Percentiles rank a stretch among this genome's conserved stretches.
phyloP scores from a whole-genome alignment of 2,888 invertebrate genomes.

The Plebejus melissa region DNA sequence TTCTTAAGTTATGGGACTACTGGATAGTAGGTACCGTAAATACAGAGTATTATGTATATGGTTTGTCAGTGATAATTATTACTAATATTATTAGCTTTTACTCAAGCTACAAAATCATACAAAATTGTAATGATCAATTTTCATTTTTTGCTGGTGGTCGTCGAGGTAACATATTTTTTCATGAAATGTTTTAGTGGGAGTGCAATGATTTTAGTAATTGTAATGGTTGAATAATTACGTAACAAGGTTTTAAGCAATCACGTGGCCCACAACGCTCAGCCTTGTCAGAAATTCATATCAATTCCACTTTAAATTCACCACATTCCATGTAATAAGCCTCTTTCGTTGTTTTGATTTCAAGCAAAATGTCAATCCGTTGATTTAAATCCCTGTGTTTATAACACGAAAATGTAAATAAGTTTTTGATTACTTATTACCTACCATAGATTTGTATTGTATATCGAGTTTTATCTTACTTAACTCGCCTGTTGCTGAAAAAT shows the following conservation, averaged over 20 bases:
- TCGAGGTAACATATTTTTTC: no score
- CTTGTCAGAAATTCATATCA: slow-evolving; percentile 53
- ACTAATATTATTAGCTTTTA: not conserved
- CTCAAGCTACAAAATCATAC: not conserved
- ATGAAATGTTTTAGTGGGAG: not conserved
- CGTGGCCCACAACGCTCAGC: slow-evolving; percentile 55
- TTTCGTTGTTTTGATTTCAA: slow-evolving; percentile 23
- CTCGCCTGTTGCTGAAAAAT: no score
- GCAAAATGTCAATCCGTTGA: slow-evolving; percentile 25
- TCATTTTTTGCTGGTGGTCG: not conserved
- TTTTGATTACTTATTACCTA: not conserved
- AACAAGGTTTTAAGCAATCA: slow-evolving; percentile 52
- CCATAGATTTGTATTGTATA: not conserved
- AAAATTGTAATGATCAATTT: not conserved
- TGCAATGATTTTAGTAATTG: slow-evolving; percentile 46
- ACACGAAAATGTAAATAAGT: slow-evolving; percentile 18
- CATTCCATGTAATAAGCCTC: slow-evolving; percentile 26
- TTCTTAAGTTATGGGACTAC: no score
- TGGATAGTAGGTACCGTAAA: no score
- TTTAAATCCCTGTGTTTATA: slow-evolving; percentile 20
- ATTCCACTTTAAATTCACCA: slow-evolving; percentile 57
- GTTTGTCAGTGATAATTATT: not conserved
- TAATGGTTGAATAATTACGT: slow-evolving; percentile 51
- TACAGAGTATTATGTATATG: not conserved
- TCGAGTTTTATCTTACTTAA: no score